Conservation (phyloP, 2,113 vertebrate species). For the Gobius niger region DNA sequence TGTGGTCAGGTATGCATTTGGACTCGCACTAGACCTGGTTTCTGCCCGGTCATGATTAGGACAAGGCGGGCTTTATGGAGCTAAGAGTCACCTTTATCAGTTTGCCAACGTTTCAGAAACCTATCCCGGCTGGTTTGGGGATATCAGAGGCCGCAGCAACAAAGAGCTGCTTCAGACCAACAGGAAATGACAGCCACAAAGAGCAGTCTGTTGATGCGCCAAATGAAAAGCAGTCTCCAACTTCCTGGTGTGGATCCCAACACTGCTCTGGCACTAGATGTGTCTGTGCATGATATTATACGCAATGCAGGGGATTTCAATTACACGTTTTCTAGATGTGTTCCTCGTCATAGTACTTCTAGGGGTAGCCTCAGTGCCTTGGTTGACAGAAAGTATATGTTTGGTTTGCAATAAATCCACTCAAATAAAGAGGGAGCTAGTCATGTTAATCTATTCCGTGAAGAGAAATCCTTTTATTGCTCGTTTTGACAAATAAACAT, state of each 20-base stretch:
- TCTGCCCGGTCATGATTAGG: conserved; percentile 15
- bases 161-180: conserved; percentile 69
- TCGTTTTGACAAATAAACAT: too few relatives aligned
- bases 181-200: conserved; percentile 69
- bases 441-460: too few relatives aligned
- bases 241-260: conserved; percentile 24
- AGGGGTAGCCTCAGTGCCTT: too few relatives aligned
- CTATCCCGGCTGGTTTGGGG: conserved; percentile 61
- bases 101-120: conserved; percentile 61
- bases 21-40: not conserved
- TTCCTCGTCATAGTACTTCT: too few relatives aligned
- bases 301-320: not conserved
- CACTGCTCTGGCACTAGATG: conserved; percentile 23
- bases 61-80: conserved; percentile 58
- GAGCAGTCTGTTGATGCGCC: conserved; percentile 61
- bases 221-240: conserved; percentile 49
- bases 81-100: conserved; percentile 56
- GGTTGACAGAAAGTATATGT: too few relatives aligned
- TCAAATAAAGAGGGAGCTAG: too few relatives aligned
- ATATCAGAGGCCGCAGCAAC: conserved; percentile 63
- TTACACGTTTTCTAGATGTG: too few relatives aligned
- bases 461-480: too few relatives aligned
- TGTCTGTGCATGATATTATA: conserved; percentile 1
- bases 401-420: too few relatives aligned
- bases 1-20: not conserved